Conservation (phyloP, 1,140 invertebrate species). For the Liolophura sinensis region DNA sequence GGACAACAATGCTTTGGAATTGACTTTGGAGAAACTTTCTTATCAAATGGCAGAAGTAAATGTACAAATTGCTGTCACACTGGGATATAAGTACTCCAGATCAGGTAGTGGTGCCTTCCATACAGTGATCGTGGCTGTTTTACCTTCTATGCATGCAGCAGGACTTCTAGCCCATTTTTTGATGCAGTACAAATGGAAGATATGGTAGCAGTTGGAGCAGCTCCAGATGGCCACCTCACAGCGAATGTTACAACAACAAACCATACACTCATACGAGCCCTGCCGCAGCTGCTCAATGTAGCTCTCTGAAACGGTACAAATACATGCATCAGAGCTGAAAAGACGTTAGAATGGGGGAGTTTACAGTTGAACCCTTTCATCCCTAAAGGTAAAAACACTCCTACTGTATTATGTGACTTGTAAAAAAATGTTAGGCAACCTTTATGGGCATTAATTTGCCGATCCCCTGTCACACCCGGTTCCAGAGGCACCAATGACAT, state of each 20-base stretch:
- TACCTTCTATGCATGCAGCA: constrained; percentile 56
- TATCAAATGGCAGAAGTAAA: too few species aligned
- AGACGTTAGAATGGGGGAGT: not conserved
- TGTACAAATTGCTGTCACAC: too few species aligned
- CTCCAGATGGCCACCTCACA: constrained; percentile 83
- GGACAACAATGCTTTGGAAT: too few species aligned
- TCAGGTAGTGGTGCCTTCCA: too few species aligned
- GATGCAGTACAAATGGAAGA: constrained; percentile 86
- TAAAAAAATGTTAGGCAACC: too few species aligned
- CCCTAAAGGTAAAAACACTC: too few species aligned
- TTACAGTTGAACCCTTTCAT: not conserved
- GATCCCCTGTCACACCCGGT: not conserved
- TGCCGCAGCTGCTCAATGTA: constrained; percentile 79
- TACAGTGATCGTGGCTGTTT: too few species aligned
- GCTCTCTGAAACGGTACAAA: constrained; percentile 63
- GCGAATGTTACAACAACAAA: constrained; percentile 84
- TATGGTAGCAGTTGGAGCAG: constrained; percentile 87
- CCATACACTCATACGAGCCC: constrained; percentile 84
- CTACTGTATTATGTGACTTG: too few species aligned
- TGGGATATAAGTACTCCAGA: too few species aligned
- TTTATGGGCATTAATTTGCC: not conserved
- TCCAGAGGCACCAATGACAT: too few species aligned
- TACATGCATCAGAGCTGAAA: not conserved
- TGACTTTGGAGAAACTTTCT: too few species aligned
- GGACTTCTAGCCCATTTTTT: constrained; percentile 87